Evolutionary conservation across 2,888 invertebrate genomes (phyloP).

Genomic region (Sminthurinus aureus): DNA sequence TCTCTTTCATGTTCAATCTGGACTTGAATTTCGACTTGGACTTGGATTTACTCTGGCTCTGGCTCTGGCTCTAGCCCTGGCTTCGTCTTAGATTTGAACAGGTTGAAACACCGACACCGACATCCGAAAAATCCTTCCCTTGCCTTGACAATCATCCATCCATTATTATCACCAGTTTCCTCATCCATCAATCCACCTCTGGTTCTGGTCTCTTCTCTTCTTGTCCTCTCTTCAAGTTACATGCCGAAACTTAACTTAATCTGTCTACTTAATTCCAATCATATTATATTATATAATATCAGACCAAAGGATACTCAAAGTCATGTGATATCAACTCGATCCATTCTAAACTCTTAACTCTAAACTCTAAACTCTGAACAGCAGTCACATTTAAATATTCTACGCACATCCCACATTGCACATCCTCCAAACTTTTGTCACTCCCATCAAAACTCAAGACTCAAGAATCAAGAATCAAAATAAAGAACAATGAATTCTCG

Average conservation of each 20-base stretch:
- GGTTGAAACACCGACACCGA: too few relatives aligned
- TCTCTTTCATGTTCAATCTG: constrained; percentile 43
- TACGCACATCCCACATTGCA: too few relatives aligned
- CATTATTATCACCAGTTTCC: constrained; percentile 27
- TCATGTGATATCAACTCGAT: neutral
- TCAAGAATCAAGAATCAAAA: too few relatives aligned
- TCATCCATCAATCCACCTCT: constrained; percentile 17
- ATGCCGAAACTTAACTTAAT: neutral
- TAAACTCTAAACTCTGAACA: neutral
- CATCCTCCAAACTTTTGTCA: too few relatives aligned
- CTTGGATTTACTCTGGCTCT: too few relatives aligned
- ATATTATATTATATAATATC: neutral
- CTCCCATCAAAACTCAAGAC: too few relatives aligned
- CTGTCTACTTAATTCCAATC: constrained; percentile 12
- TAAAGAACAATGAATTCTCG: too few relatives aligned
- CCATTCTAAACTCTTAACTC: neutral
- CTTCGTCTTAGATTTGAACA: constrained; percentile 9
- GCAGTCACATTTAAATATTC: too few relatives aligned
- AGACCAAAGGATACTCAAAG: neutral
- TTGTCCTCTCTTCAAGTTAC: neutral
- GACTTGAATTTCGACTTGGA: constrained; percentile 5
- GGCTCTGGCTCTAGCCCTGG: too few relatives aligned
- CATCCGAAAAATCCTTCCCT: constrained; percentile 8
- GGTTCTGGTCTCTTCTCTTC: neutral
- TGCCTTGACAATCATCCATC: constrained; percentile 20